Base-by-base conservation (phyloP, 1,140 invertebrate genomes). In the Parasteatoda tepidariorum region DNA sequence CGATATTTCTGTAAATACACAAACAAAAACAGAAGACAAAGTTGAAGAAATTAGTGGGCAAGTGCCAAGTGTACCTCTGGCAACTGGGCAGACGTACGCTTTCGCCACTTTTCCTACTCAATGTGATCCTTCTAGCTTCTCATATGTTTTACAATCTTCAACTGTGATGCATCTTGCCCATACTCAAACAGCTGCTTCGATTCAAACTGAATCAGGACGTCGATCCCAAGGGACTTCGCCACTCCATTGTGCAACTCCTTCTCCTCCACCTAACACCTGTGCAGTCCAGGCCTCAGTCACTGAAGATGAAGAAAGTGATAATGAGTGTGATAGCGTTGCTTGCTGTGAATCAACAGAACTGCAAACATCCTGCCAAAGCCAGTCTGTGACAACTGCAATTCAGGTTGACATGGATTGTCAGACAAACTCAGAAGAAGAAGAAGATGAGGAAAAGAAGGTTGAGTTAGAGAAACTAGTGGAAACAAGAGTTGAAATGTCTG, bases 211-310 rank as follows among this genome's bases (percentile, higher is more conserved):
- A 22, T 84, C 83, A 61, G 87, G 86, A 4, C 79, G 79, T 34
- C 31, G 86, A 71, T 87, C 86, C 18, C 85, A 87, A 84, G 87
- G 86, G 7, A 88, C 87, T 18, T 88, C 87, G 18, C 87, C 87
- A 26, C 85, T 87, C 13, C 85, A 85, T 76, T 85, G 85, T 61
- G 87, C 83, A 0, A 87, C 86, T 2, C 87, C 86, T 13, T 85
- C 86, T 28, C 86, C 85, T 4, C 83, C 48, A 1, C 83, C 71
- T 59, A 84, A 73, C 22, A 66, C 62, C 22, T 67, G 54, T 34
- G 67, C 61, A 22, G 62, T 67, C 3, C 62, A 66, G 7, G 82
- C 74, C 7, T 76, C 71, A 2, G 68, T 73, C 11, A 73, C 59
- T 18, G 79, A 83, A 68, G 84, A 84, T 48, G 61, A 64, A 62